Percentiles rank a stretch among this genome's conserved stretches.
Evolutionary conservation across 2,797 vertebrate genomes (phyloP).

Genomic region (Smutsia gigantea): DNA sequence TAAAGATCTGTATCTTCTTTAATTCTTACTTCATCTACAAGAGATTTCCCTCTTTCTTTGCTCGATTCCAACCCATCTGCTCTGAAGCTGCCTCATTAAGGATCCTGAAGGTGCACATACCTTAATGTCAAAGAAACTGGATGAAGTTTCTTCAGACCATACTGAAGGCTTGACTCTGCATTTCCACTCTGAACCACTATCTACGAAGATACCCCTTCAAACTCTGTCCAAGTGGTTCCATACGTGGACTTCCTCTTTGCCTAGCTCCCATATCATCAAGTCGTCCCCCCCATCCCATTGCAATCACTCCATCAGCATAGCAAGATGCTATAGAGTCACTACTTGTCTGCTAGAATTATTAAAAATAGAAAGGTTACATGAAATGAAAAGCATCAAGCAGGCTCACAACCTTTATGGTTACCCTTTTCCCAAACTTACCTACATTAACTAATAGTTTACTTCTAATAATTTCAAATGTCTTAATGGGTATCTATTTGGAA

Average conservation of each 20-base stretch:
- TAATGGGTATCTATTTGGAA: neutral
- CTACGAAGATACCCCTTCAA: neutral
- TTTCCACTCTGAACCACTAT: neutral
- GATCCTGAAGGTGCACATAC: neutral
- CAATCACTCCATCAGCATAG: too few relatives aligned
- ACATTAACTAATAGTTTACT: slow-evolving; percentile 7
- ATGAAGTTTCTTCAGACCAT: neutral
- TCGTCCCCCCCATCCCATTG: too few relatives aligned
- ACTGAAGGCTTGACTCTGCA: neutral
- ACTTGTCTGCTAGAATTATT: neutral
- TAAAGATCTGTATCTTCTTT: neutral
- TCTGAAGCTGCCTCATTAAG: neutral
- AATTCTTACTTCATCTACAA: neutral
- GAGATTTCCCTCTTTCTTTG: neutral
- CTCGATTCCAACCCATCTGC: neutral
- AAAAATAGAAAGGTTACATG: neutral
- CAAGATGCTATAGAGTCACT: too few relatives aligned
- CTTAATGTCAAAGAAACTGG: neutral
- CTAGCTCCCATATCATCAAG: neutral
- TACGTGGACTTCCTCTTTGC: neutral
- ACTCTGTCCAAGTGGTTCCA: neutral
- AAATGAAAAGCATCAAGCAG: slow-evolving; percentile 45
- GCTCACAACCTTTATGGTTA: slow-evolving; percentile 9
- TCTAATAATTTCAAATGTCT: slow-evolving; percentile 8
- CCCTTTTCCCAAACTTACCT: neutral